phyloP scores from a whole-genome alignment of 1,140 invertebrate species.

The Drosophila lini region DNA sequence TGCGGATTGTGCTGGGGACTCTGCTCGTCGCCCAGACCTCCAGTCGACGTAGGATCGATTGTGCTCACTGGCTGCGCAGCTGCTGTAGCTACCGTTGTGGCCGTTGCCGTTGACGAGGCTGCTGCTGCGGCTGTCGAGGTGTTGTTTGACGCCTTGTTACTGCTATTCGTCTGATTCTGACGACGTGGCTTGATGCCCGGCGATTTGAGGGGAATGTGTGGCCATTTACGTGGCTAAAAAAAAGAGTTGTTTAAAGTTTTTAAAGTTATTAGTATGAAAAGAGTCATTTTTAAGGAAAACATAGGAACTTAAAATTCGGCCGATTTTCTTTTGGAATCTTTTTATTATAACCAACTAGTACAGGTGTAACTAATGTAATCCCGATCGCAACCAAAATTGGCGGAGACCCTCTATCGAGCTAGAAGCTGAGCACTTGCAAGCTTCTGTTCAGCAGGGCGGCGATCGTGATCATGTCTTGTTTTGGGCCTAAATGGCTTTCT shows the following conservation, averaged over 20 bases:
- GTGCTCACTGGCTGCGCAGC: conserved; percentile 8
- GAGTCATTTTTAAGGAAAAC: no score
- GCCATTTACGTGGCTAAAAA: conserved; percentile 92
- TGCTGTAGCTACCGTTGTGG: conserved; percentile 45
- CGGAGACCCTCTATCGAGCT: no score
- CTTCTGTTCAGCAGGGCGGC: no score
- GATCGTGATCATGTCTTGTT: no score
- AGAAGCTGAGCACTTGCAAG: no score
- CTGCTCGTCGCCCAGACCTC: conserved; percentile 56
- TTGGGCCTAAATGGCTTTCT: no score
- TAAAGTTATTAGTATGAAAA: no score
- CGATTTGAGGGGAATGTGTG: conserved; percentile 93
- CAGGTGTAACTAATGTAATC: no score
- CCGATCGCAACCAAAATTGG: no score
- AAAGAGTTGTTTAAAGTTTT: background rate
- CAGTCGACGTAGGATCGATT: conserved; percentile 10
- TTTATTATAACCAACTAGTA: no score
- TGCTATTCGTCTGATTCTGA: conserved; percentile 76
- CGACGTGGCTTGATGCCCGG: conserved; percentile 93
- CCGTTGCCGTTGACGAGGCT: conserved; percentile 27
- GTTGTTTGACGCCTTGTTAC: conserved; percentile 58
- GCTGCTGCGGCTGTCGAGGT: conserved; percentile 38
- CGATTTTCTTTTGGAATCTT: no score
- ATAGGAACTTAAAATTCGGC: no score
- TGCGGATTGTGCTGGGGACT: conserved; percentile 79